Evolutionary conservation across 2,113 vertebrate genomes (phyloP).

Genomic region (Taxidea taxus): DNA sequence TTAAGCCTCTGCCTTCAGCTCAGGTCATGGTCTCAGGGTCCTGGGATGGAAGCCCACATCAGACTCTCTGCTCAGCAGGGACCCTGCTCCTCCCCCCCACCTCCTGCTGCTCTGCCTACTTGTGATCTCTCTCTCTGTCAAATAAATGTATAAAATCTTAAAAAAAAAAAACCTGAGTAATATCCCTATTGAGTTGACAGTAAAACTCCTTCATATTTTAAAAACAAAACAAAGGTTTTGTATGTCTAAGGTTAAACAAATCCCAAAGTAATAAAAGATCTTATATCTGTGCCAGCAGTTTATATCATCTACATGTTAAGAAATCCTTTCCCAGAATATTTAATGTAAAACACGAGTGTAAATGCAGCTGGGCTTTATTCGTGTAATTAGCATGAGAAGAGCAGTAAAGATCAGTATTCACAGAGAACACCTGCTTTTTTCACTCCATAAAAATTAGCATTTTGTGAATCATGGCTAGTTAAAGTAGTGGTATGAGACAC

Average conservation of each 20-base stretch:
- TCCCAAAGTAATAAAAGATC: neutral
- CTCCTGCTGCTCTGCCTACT: too few relatives aligned
- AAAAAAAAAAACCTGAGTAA: neutral
- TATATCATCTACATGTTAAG: neutral
- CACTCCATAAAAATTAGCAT: neutral
- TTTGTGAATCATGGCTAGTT: slow-evolving; percentile 9
- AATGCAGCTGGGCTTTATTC: neutral
- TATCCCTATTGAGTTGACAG: neutral
- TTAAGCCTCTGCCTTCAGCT: too few relatives aligned
- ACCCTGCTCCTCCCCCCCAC: too few relatives aligned
- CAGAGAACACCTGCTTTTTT: slow-evolving; percentile 29
- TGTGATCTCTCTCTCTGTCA: too few relatives aligned
- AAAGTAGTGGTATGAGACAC: neutral
- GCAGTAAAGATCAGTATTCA: neutral
- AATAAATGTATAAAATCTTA: too few relatives aligned
- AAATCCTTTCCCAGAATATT: neutral
- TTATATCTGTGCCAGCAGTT: neutral
- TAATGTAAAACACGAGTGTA: neutral
- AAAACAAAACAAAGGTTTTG: neutral
- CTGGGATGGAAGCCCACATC: too few relatives aligned
- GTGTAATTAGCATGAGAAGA: neutral
- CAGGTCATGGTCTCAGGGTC: too few relatives aligned
- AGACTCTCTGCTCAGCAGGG: too few relatives aligned
- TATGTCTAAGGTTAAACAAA: neutral
- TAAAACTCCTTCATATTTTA: neutral